A percentile compares a stretch with the other conserved stretches of the same genome.
Conservation (phyloP, 2,888 invertebrate genomes). For the Acronicta psi region DNA sequence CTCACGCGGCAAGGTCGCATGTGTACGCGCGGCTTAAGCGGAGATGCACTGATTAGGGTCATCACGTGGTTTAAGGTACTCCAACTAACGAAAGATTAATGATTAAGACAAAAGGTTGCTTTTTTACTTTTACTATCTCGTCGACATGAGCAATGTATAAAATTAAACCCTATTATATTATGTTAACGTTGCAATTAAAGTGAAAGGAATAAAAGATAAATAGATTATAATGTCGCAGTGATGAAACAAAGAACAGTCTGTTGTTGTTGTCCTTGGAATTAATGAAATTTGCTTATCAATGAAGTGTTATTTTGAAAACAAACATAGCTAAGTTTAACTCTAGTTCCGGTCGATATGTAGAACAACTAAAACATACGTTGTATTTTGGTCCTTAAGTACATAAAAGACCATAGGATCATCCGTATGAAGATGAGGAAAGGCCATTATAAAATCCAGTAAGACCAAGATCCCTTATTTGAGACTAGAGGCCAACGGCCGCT, state of each 20-base stretch:
- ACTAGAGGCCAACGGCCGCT: not conserved
- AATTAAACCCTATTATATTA: not conserved
- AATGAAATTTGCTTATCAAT: not conserved
- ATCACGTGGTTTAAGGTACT: slow-evolving; percentile 9
- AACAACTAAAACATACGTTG: not conserved
- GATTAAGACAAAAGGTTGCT: too few relatives aligned
- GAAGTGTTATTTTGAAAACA: too few relatives aligned
- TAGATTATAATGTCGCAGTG: too few relatives aligned
- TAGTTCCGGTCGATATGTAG: not conserved
- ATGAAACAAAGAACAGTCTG: too few relatives aligned
- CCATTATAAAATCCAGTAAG: not conserved
- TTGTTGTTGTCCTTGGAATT: not conserved
- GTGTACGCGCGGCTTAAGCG: slow-evolving; percentile 42
- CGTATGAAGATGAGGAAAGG: not conserved
- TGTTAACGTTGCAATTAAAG: not conserved
- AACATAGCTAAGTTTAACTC: too few relatives aligned
- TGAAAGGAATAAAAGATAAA: too few relatives aligned
- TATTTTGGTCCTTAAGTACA: not conserved
- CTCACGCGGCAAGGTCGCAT: slow-evolving; percentile 63
- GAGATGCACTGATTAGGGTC: slow-evolving; percentile 59
- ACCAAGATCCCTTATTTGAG: slow-evolving; percentile 20
- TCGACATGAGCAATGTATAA: too few relatives aligned
- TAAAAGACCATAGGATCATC: too few relatives aligned
- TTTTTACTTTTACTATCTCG: too few relatives aligned
- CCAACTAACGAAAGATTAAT: not conserved